phyloP scores from a whole-genome alignment of 2,888 invertebrate genomes.

The Abrostola tripartita region DNA sequence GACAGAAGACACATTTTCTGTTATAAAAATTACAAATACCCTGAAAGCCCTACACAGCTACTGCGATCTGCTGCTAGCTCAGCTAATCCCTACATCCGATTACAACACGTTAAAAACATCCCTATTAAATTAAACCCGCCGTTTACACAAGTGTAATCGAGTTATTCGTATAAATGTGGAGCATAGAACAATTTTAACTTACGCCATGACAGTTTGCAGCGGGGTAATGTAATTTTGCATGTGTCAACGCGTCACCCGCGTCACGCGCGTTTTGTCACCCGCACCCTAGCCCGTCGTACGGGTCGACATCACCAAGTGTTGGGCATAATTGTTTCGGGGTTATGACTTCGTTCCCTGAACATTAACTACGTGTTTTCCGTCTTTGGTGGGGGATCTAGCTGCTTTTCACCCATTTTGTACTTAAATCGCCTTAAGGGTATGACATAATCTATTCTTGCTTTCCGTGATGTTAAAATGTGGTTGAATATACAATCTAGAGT shows the following conservation, averaged over 20 bases:
- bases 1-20: too few species aligned
- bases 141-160: constrained; percentile 29
- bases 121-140: constrained; percentile 23
- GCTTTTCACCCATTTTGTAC: not conserved
- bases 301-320: constrained; percentile 49
- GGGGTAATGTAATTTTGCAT: constrained; percentile 75
- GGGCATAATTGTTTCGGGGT: constrained; percentile 58
- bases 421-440: not conserved
- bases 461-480: too few species aligned
- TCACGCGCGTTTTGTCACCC: constrained; percentile 65
- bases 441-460: too few species aligned
- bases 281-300: constrained; percentile 46
- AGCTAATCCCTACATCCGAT: not conserved
- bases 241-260: constrained; percentile 72
- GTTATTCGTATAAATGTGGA: constrained; percentile 41
- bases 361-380: constrained; percentile 23
- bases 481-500: too few species aligned
- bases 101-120: constrained; percentile 10
- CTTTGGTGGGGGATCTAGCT: constrained; percentile 2
- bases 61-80: not conserved
- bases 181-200: constrained; percentile 46
- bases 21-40: not conserved
- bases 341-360: constrained; percentile 22
- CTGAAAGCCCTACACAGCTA: not conserved
- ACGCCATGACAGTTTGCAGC: constrained; percentile 49